Evolutionary conservation across 2,888 invertebrate species (phyloP), one percentile per base, ranked within the genome.

Genomic region (Piscicola geometra): DNA sequence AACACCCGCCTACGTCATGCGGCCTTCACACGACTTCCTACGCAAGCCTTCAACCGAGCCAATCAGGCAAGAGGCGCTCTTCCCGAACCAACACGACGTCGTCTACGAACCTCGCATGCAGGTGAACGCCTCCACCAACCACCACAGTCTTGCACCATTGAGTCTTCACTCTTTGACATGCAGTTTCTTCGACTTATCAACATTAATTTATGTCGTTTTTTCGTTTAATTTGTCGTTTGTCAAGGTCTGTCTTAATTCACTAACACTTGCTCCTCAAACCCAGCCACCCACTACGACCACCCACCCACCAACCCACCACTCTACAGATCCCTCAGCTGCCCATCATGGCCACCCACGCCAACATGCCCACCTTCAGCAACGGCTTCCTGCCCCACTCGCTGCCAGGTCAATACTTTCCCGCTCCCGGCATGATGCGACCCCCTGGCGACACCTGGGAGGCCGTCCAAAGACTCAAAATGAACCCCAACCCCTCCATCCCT

Each of bases 361-460:
- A 18, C 1, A 32, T 33, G n/a, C 52, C 71, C 18, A 60, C 28
- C 25, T 76, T 71, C 36, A 60, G 41, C n/a, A 76, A 76, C 32
- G 76, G 76, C 50, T 71, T 71, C n/a, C 35, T 76, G 56, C 32
- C 71, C 35, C 71, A 71, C 21, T 50, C n/a, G 9, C 41, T 76
- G 25, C 74, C 56, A 25, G 33, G 52, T 36, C 52, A 33, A 21
- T 71, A 71, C n/a, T 50, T 71, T n/a, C 50, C 71, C 47, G 30
- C 41, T 41, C 56, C 32, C 12, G 30, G 30, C 30, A 73, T 73
- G 73, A 47, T 73, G 36, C 56, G 73, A 52, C 32, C 64, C n/a
- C 64, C 73, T 30, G 73, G 73, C 5, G 73, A 73, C 41, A n/a
- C 33, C 12, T 73, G 73, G 73, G 73, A 73, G 41, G 33, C 32